Evolutionary conservation across 2,888 invertebrate genomes (phyloP).

Genomic region (Noctua fimbriata): DNA sequence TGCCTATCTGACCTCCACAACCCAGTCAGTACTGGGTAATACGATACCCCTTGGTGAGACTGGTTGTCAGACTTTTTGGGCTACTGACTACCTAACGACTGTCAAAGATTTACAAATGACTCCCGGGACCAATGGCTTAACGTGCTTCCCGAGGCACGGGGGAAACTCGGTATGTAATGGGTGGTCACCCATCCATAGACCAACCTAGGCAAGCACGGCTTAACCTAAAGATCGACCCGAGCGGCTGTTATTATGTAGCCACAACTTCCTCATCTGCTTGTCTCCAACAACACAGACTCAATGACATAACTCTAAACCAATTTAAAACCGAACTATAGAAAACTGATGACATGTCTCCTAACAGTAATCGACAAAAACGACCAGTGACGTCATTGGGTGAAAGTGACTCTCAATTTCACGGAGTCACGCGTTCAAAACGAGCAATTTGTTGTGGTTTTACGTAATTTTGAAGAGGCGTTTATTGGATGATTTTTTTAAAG

Average conservation of each 20-base stretch:
- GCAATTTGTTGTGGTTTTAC: constrained; percentile 44
- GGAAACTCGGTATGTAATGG: too few relatives aligned
- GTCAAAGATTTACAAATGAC: too few relatives aligned
- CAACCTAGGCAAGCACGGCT: too few relatives aligned
- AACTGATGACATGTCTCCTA: constrained; percentile 48
- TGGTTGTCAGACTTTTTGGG: too few relatives aligned
- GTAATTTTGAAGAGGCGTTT: constrained; percentile 31
- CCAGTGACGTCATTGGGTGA: constrained; percentile 61
- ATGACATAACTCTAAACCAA: constrained; percentile 41
- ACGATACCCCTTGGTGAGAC: too few relatives aligned
- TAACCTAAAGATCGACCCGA: too few relatives aligned
- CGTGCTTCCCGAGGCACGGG: too few relatives aligned
- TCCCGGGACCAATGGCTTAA: too few relatives aligned
- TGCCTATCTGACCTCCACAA: too few relatives aligned
- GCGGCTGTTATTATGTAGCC: neutral
- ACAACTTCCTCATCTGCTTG: neutral
- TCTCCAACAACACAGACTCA: neutral
- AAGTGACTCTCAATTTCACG: constrained; percentile 65
- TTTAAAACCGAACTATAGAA: constrained; percentile 34
- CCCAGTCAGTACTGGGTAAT: too few relatives aligned
- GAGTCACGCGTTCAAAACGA: constrained; percentile 42
- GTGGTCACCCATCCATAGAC: too few relatives aligned
- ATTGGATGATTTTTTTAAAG: neutral
- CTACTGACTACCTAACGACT: too few relatives aligned
- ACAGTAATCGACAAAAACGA: constrained; percentile 44